These are phyloP conservation scores for Brenthis hecate DNA, from an alignment of 2,888 invertebrate species.

Conservation along the genomic window DNA sequence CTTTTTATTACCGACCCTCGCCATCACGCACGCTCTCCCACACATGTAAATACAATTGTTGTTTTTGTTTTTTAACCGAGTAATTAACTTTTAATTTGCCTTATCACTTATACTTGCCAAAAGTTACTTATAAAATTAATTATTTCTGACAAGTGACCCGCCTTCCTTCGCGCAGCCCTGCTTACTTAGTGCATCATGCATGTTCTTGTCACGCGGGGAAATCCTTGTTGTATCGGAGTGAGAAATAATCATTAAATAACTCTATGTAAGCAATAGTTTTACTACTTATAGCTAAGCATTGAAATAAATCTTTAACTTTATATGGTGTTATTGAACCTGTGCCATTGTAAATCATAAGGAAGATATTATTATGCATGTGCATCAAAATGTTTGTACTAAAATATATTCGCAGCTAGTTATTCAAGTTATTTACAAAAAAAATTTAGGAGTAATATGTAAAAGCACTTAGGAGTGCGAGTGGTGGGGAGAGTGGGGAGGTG, in stretches of 20 bases:
- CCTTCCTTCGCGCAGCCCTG: no score
- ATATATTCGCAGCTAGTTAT: not conserved
- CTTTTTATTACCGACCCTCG: not conserved
- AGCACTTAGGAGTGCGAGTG: not conserved
- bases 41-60: constrained; percentile 12
- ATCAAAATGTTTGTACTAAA: not conserved
- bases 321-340: no score
- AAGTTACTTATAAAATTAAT: not conserved
- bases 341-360: no score
- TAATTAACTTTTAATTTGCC: constrained; percentile 37
- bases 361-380: not conserved
- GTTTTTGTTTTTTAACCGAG: constrained; percentile 27
- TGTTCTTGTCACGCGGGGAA: no score
- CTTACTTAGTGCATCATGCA: no score
- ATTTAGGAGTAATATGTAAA: constrained; percentile 14
- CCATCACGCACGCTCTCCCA: not conserved
- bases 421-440: not conserved
- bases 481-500: not conserved
- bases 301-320: no score
- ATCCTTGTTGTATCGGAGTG: no score
- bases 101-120: constrained; percentile 18
- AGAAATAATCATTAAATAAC: no score
- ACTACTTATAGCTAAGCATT: no score
- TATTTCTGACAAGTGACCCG: not conserved
- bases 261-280: no score